Base-by-base conservation (phyloP, 2,113 vertebrate species). In the Pampusana beccarii region DNA sequence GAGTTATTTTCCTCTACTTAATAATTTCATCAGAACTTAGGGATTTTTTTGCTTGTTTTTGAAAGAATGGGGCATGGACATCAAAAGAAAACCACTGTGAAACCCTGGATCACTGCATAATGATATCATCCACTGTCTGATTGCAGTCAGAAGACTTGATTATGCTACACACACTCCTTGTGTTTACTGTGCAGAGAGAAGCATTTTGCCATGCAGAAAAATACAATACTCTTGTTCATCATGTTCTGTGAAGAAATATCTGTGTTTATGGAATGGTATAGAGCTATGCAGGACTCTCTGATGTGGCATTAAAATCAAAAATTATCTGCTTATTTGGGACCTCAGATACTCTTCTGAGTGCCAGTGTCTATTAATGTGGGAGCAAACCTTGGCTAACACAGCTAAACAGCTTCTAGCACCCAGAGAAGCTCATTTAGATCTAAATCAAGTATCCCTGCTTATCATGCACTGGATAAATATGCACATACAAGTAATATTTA, bases 361-460 rank as follows among this genome's bases (percentile, higher is more conserved):
- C 0, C 2, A 1, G 4, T 29, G 26, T 21, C 67, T 61, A 7
- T 51, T 14, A 73, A 16, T 12, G 23, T n/a, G 25, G 34, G 21
- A 48, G 9, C 25, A 82, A 73, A 74, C 9, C 64, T 58, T 28
- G 42, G 34, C 20, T 29, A 34, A 36, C 7, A 6, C 2, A 8
- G 13, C 23, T 46, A 71, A 42, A 60, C 26, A 69, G 42, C 17
- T 65, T 38, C 19, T 19, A 50, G 25, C 4, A 87, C 11, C 3
- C 10, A 14, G 0, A 9, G 6, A 25, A 75, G 66, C 19, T 46
- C 6, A 11, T 24, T 33, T 26, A 53, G 34, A 29, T 10, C 19
- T 57, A 72, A 80, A 75, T 25, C 28, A 67, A 16, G 2, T 28
- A 58, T 56, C 14, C 3, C 46, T 40, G 5, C 20, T 87, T 57